Evolutionary conservation across 2,113 vertebrate genomes (phyloP).

Genomic region (Psittacus erithacus): DNA sequence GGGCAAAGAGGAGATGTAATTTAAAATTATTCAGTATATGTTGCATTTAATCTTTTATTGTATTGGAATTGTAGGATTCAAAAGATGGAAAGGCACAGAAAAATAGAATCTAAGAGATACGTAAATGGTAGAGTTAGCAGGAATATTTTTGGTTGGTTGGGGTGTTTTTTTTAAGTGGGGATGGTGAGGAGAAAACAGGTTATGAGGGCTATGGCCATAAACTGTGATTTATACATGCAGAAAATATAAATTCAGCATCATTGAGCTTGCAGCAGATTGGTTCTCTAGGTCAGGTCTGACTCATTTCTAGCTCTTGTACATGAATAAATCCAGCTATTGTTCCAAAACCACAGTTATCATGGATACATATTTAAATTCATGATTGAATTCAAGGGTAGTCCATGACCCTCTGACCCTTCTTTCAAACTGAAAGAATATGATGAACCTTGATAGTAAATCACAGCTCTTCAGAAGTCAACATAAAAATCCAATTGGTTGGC

Average conservation of each 20-base stretch:
- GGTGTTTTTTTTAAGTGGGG: neutral
- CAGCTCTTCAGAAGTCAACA: neutral
- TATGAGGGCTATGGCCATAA: neutral
- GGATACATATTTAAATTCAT: neutral
- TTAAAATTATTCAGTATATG: neutral
- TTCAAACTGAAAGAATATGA: neutral
- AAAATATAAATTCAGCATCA: neutral
- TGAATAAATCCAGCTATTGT: neutral
- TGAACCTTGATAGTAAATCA: neutral
- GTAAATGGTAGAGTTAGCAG: neutral
- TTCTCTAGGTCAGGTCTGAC: neutral
- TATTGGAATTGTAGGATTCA: neutral
- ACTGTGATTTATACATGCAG: neutral
- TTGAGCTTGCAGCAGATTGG: neutral
- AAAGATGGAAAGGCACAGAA: neutral
- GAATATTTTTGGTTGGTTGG: neutral
- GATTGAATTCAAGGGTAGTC: neutral
- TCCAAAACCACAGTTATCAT: neutral
- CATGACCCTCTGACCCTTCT: neutral
- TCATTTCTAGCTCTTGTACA: neutral
- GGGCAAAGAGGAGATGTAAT: neutral
- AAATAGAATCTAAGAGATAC: neutral
- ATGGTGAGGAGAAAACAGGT: neutral
- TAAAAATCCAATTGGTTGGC: slow-evolving; percentile 20
- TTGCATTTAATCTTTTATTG: neutral